Evolutionary conservation across 2,797 vertebrate genomes (phyloP).

Genomic region (Sciurus carolinensis): DNA sequence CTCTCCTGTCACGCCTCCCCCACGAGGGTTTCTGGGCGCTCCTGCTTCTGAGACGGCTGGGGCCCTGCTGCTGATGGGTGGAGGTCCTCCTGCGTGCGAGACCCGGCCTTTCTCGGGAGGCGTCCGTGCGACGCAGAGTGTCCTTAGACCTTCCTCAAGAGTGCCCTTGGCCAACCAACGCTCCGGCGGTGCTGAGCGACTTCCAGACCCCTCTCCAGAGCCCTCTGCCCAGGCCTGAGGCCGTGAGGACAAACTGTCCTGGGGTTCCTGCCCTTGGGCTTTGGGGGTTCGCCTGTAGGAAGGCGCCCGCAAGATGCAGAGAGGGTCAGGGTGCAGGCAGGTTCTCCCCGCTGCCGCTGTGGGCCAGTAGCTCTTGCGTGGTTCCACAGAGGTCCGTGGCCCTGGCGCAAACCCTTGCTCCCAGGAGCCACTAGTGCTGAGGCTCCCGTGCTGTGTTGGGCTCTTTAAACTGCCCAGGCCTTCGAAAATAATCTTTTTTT

Average conservation of each 20-base stretch:
- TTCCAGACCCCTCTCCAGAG: no score
- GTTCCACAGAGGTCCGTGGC: neutral
- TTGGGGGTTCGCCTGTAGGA: neutral
- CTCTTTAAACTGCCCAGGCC: neutral
- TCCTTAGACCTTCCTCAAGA: no score
- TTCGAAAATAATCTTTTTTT: neutral
- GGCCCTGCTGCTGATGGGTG: no score
- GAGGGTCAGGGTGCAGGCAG: neutral
- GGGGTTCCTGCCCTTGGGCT: no score
- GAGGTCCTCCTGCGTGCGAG: neutral
- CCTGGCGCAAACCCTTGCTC: neutral
- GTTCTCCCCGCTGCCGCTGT: neutral
- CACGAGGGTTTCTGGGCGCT: fast-evolving
- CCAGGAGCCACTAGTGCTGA: neutral
- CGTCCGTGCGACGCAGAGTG: neutral
- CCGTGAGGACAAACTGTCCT: fast-evolving
- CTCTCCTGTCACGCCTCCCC: no score
- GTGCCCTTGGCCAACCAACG: no score
- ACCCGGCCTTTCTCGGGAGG: neutral
- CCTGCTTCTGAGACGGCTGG: neutral
- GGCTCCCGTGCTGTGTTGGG: fast-evolving
- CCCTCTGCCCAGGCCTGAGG: neutral
- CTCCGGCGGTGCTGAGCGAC: no score
- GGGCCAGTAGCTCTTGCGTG: neutral
- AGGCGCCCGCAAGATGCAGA: neutral